These are phyloP conservation scores for Formicarius rufipectus DNA, from an alignment of 2,113 vertebrate species.

Conservation along the genomic window DNA sequence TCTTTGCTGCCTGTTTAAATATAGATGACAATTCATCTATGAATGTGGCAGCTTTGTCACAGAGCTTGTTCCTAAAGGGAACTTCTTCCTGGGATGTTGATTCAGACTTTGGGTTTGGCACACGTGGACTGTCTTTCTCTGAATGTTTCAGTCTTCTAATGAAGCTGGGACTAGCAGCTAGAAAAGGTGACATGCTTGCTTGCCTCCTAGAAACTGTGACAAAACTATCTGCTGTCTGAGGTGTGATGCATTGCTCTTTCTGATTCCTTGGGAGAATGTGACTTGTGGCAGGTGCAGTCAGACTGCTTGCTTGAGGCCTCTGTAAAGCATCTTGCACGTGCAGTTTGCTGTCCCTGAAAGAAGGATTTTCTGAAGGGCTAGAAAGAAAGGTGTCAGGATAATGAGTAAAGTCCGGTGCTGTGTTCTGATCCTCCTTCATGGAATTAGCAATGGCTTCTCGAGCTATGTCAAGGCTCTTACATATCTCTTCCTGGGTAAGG, in stretches of 20 bases:
- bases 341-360: neutral
- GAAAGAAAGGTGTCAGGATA: constrained; percentile 9
- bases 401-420: constrained; percentile 68
- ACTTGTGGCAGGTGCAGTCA: neutral
- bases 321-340: neutral
- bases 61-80: constrained; percentile 80
- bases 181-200: constrained; percentile 39
- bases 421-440: constrained; percentile 57
- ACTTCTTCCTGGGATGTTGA: constrained; percentile 58
- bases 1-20: constrained; percentile 84
- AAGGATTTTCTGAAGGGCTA: constrained; percentile 49
- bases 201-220: constrained; percentile 48
- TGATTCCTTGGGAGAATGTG: neutral
- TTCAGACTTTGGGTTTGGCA: constrained; percentile 11
- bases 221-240: constrained; percentile 24
- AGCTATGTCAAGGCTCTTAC: constrained; percentile 91
- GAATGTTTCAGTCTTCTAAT: constrained; percentile 67
- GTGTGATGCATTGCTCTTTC: neutral
- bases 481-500: constrained; percentile 92
- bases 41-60: constrained; percentile 88
- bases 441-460: constrained; percentile 82
- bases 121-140: constrained; percentile 3
- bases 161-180: constrained; percentile 70
- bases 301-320: neutral
- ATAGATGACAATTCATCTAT: constrained; percentile 96